These are phyloP conservation scores for Strigamia maritima DNA, from an alignment of 2,888 invertebrate species.

Conservation along the genomic window DNA sequence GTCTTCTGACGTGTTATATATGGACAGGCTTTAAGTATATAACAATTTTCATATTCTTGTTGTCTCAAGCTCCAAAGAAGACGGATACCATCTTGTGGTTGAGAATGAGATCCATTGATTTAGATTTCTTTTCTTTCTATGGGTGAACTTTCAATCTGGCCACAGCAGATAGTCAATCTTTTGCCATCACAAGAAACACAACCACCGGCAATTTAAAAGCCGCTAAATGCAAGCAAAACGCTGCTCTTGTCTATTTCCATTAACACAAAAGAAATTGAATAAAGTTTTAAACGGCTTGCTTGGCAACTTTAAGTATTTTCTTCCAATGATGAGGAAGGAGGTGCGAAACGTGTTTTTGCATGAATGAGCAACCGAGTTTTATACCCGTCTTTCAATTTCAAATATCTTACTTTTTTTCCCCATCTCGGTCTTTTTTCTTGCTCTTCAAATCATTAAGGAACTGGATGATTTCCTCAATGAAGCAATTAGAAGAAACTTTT, in stretches of 20 bases:
- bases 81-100: too few species aligned
- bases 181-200: too few species aligned
- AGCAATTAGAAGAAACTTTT: slow-evolving; percentile 35
- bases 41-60: too few species aligned
- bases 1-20: too few species aligned
- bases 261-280: background rate
- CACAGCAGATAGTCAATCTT: too few species aligned
- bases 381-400: background rate
- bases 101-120: too few species aligned
- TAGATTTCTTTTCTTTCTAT: too few species aligned
- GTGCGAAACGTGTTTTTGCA: background rate
- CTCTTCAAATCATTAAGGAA: background rate
- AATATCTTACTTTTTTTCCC: background rate
- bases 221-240: too few species aligned
- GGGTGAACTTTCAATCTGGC: too few species aligned
- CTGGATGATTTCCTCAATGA: slow-evolving; percentile 12
- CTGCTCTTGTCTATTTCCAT: background rate
- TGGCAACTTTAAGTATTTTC: background rate
- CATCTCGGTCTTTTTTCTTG: background rate
- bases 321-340: background rate
- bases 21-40: too few species aligned
- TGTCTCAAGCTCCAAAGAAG: too few species aligned
- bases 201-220: too few species aligned
- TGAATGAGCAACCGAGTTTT: background rate
- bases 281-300: background rate